Conservation (phyloP, 1,140 invertebrate genomes). For the Trichogramma pretiosum region DNA sequence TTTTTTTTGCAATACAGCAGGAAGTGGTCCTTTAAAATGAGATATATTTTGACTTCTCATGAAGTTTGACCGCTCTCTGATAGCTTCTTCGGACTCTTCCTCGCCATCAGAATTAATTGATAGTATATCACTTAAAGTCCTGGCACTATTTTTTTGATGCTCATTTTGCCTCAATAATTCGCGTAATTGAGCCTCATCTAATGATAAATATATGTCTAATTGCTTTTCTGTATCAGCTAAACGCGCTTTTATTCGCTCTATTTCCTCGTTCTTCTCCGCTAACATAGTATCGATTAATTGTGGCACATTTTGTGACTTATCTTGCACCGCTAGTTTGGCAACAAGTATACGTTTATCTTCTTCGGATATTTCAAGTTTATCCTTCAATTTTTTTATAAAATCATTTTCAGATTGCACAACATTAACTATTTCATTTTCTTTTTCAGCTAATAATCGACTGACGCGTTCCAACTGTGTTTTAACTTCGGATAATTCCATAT, state of each 20-base stretch:
- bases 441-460: slow-evolving; percentile 41
- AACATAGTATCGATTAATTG: slow-evolving; percentile 55
- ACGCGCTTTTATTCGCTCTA: slow-evolving; percentile 52
- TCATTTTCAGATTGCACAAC: slow-evolving; percentile 44
- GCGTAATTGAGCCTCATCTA: slow-evolving; percentile 45
- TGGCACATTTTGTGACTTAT: slow-evolving; percentile 41
- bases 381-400: slow-evolving; percentile 47
- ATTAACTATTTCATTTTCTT: slow-evolving; percentile 48
- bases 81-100: slow-evolving; percentile 31
- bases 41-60: slow-evolving; percentile 28
- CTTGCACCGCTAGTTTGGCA: slow-evolving; percentile 25
- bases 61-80: slow-evolving; percentile 24
- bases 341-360: slow-evolving; percentile 47
- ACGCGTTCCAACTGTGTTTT: slow-evolving; percentile 42
- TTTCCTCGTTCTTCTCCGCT: slow-evolving; percentile 60
- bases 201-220: slow-evolving; percentile 39
- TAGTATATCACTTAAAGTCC: slow-evolving; percentile 60
- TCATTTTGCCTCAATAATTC: slow-evolving; percentile 35
- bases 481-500: slow-evolving; percentile 37
- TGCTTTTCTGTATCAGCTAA: slow-evolving; percentile 45
- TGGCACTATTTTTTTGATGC: slow-evolving; percentile 49
- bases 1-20: slow-evolving; percentile 6
- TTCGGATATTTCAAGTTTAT: slow-evolving; percentile 46
- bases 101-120: slow-evolving; percentile 60
- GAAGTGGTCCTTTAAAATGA: slow-evolving; percentile 22